These are phyloP conservation scores for Strix occidentalis DNA, from an alignment of 2,797 vertebrate species.

Conservation along the genomic window DNA sequence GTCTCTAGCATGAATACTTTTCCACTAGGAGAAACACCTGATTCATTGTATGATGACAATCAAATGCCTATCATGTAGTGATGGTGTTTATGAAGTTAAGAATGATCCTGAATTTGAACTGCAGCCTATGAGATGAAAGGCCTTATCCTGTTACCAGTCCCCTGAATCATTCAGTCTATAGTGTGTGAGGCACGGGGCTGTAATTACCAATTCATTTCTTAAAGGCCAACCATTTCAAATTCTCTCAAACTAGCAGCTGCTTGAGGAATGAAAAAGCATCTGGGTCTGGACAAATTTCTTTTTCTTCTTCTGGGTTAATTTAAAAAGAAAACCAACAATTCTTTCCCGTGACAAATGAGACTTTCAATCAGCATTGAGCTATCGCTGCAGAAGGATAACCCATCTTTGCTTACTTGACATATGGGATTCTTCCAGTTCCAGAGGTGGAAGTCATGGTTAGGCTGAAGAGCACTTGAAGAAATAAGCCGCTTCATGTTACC, in stretches of 20 bases:
- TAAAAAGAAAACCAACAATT: conserved; percentile 9
- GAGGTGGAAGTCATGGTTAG: background rate
- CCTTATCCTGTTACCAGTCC: conserved; percentile 20
- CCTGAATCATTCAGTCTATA: background rate
- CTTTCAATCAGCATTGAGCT: background rate
- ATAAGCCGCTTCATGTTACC: background rate
- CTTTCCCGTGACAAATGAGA: background rate
- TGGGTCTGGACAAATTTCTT: background rate
- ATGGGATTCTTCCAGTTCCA: background rate
- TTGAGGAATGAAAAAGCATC: conserved; percentile 11
- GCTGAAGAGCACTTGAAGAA: conserved; percentile 19
- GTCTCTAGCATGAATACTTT: conserved; percentile 29
- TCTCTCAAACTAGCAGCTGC: conserved; percentile 41
- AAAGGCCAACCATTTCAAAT: conserved; percentile 41
- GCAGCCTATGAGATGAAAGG: conserved; percentile 1
- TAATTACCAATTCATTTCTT: conserved; percentile 52
- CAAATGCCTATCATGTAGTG: background rate
- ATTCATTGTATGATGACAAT: conserved; percentile 6
- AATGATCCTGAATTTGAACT: background rate
- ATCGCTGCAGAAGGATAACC: background rate
- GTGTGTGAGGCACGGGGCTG: background rate
- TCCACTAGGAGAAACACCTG: conserved; percentile 2
- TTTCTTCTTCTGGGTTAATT: conserved; percentile 17
- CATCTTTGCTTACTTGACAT: background rate
- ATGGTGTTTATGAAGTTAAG: conserved; percentile 11